Conservation (phyloP, 2,113 vertebrate genomes). For the Misgurnus mizolepis region DNA sequence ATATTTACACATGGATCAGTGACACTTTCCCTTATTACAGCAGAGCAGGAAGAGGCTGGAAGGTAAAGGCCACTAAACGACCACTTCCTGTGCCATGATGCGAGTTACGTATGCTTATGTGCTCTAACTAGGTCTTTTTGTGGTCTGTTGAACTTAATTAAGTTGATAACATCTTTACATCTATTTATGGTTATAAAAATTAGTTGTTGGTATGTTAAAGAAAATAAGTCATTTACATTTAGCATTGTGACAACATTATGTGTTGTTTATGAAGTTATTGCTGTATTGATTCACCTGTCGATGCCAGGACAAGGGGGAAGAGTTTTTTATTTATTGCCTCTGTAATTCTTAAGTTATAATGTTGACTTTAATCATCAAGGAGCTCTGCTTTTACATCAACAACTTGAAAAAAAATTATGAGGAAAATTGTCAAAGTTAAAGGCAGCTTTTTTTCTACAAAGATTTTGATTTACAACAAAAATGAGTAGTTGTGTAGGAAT, state of each 20-base stretch:
- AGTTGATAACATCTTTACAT: too few species aligned
- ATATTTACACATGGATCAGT: slow-evolving; percentile 99
- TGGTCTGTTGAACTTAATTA: not conserved
- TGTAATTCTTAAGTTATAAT: not conserved
- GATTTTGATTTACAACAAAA: not conserved
- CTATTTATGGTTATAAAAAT: too few species aligned
- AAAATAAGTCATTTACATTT: too few species aligned
- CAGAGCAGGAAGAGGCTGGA: slow-evolving; percentile 93
- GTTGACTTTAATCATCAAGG: not conserved
- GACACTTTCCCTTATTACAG: slow-evolving; percentile 93
- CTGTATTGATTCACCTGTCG: too few species aligned
- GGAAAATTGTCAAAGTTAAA: not conserved
- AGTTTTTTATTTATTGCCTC: too few species aligned
- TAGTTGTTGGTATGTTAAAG: too few species aligned
- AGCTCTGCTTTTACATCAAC: not conserved
- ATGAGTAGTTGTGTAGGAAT: not conserved
- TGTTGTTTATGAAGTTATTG: too few species aligned
- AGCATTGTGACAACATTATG: too few species aligned
- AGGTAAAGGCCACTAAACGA: slow-evolving; percentile 71
- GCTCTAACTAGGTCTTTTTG: not conserved
- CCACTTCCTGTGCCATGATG: slow-evolving; percentile 5
- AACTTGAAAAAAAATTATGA: not conserved
- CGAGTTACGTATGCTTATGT: not conserved
- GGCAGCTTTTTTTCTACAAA: not conserved
- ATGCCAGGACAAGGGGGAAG: too few species aligned